A percentile compares a stretch with the other conserved stretches of the same genome.
Conservation (phyloP, 2,888 invertebrate species). For the Drosophila niveifrons region DNA sequence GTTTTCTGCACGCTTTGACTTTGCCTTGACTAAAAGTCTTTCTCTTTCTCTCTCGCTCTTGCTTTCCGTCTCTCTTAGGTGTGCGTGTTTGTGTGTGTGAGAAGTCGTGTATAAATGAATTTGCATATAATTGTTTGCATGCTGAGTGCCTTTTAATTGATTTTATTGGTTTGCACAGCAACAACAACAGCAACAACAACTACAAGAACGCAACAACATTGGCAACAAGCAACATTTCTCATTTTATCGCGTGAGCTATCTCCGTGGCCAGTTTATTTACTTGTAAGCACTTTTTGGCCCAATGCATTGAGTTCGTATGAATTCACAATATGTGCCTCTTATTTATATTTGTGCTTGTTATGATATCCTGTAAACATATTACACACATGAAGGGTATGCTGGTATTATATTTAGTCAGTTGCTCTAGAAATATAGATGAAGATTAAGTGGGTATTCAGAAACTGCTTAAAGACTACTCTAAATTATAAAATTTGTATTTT, state of each 20-base stretch:
- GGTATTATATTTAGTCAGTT: no score
- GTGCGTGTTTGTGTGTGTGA: constrained; percentile 36
- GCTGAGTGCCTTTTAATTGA: constrained; percentile 80
- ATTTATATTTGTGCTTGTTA: constrained; percentile 12
- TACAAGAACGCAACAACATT: constrained; percentile 3
- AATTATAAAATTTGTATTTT: no score
- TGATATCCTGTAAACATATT: constrained; percentile 7
- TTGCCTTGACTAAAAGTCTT: constrained; percentile 41
- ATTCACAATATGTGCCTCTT: constrained; percentile 24
- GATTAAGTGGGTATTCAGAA: no score
- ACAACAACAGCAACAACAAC: constrained; percentile 36
- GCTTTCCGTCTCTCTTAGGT: constrained; percentile 12
- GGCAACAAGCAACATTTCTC: constrained; percentile 23
- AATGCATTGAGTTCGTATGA: constrained; percentile 34
- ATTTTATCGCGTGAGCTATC: constrained; percentile 55
- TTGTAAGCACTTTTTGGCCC: constrained; percentile 48
- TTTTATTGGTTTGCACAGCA: constrained; percentile 74
- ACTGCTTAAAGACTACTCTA: no score
- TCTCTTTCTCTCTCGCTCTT: background rate
- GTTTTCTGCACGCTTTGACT: constrained; percentile 73
- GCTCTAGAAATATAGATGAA: no score
- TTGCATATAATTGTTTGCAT: constrained; percentile 82
- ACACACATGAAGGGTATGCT: background rate
- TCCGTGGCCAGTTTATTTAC: constrained; percentile 59
- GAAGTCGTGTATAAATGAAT: constrained; percentile 64